Base-by-base conservation (phyloP, 2,888 invertebrate genomes). In the Orchesella flavescens region DNA sequence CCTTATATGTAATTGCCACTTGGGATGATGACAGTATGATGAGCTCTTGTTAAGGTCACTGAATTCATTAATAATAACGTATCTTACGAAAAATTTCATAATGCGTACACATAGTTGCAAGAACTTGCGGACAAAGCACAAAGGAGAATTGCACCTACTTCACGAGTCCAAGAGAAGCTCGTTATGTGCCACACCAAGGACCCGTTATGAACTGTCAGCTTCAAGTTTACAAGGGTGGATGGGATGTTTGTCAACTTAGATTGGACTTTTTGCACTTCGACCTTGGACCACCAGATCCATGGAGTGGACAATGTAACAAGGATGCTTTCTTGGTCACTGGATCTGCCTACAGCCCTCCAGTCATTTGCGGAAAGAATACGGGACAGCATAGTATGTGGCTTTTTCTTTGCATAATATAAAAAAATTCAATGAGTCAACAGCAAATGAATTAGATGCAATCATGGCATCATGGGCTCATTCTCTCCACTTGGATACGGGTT, bases 331-430 rank as follows among this genome's bases (percentile, higher is more conserved):
- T 86, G 61, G 88, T 89, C 59, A 89, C 87, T 71, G 89, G 89
- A 68, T 87, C 88, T 43, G 88, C 89, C 13, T 88, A 88, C 85
- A 85, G 84, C 21, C 88, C 89, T 66, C 89, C 89, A 46, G 88
- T 88, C 68, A 89, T 89, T 80, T 89, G 89, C 73, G 89, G 89
- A 84, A 86, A 87, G 77, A 89, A 89, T 73, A 87, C 87, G 65
- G 89, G 89, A 43, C 89, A 89, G 76, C 89, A 89, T 82, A 87
- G 89, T 89, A 86, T 82, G 88, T 69, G 24, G 12, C 3, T 19
- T 53, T 23, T 19, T 15, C 10, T 57, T 57, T 57, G 19, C 15
- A 21, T 23, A 17, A 3, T 19, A 19, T 10, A 17, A 61, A 2
- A n/a, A 13, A 12, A 2, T 3, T 65, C 15, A 24, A 3, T 59